Conservation (phyloP, 1,140 invertebrate genomes). For the Zophobas morio region DNA sequence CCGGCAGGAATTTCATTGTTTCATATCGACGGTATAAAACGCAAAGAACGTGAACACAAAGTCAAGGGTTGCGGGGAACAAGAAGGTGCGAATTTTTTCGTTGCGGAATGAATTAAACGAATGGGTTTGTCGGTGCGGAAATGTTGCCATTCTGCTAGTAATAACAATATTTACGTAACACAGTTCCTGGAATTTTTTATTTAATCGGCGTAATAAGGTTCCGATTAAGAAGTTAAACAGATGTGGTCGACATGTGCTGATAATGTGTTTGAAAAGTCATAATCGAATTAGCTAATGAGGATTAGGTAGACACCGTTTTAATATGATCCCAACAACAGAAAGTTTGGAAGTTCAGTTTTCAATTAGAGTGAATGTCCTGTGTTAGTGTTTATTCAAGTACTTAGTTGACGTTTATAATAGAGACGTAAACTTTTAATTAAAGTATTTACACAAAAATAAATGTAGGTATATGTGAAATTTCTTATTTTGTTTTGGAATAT, state of each 20-base stretch:
- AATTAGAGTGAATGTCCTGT: constrained; percentile 30
- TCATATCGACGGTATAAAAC: background rate
- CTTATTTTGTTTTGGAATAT: background rate
- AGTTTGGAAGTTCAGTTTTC: constrained; percentile 35
- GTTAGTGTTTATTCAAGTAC: constrained; percentile 8
- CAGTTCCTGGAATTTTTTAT: too few relatives aligned
- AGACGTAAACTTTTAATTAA: constrained; percentile 35
- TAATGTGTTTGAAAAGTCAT: constrained; percentile 33
- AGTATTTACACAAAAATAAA: constrained; percentile 5
- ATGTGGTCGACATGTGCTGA: constrained; percentile 20
- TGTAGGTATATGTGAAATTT: too few relatives aligned
- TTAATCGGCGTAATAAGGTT: background rate
- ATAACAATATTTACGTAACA: too few relatives aligned
- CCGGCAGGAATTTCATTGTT: constrained; percentile 11
- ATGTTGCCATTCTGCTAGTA: too few relatives aligned
- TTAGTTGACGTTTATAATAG: constrained; percentile 5
- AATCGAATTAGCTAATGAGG: constrained; percentile 39
- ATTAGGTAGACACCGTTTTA: constrained; percentile 38
- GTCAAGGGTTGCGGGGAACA: background rate
- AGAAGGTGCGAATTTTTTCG: background rate
- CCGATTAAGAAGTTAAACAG: background rate
- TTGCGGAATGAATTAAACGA: too few relatives aligned
- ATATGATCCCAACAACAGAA: constrained; percentile 22
- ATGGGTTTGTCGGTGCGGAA: too few relatives aligned
- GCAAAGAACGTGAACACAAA: background rate